Conservation (phyloP, 2,113 vertebrate species). For the Vulpes vulpes region DNA sequence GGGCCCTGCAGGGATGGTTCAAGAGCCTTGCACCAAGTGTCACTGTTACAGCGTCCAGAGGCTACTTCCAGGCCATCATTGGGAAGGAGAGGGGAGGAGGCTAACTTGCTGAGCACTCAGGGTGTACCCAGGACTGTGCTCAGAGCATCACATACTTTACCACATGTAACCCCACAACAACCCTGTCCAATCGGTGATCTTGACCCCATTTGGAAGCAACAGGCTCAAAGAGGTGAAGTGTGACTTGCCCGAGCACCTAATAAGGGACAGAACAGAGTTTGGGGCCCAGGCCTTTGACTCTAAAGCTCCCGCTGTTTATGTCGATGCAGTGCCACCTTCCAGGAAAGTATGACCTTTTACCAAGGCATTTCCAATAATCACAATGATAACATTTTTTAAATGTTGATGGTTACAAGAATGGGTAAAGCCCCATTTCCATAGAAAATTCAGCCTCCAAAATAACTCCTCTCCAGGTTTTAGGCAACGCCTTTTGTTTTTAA, state of each 20-base stretch:
- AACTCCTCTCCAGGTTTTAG: not conserved
- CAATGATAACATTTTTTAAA: not conserved
- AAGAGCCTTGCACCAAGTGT: not conserved
- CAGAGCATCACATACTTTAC: not conserved
- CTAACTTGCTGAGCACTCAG: not conserved
- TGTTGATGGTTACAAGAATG: not conserved
- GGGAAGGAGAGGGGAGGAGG: not conserved
- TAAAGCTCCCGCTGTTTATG: not conserved
- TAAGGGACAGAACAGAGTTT: not conserved
- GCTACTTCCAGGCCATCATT: not conserved
- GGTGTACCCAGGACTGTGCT: not conserved
- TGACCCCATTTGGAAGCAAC: not conserved
- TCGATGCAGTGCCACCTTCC: not conserved
- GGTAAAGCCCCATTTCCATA: not conserved
- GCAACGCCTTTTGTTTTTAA: not conserved
- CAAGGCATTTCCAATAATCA: not conserved
- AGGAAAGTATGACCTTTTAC: not conserved
- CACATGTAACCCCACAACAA: not conserved
- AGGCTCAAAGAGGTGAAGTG: not conserved
- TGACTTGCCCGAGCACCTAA: not conserved
- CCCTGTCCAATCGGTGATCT: not conserved
- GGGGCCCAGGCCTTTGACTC: not conserved
- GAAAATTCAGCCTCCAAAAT: conserved; percentile 5
- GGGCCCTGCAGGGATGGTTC: not conserved
- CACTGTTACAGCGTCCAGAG: not conserved